phyloP scores from a whole-genome alignment of 2,797 vertebrate genomes.

The Rallus crepitans region DNA sequence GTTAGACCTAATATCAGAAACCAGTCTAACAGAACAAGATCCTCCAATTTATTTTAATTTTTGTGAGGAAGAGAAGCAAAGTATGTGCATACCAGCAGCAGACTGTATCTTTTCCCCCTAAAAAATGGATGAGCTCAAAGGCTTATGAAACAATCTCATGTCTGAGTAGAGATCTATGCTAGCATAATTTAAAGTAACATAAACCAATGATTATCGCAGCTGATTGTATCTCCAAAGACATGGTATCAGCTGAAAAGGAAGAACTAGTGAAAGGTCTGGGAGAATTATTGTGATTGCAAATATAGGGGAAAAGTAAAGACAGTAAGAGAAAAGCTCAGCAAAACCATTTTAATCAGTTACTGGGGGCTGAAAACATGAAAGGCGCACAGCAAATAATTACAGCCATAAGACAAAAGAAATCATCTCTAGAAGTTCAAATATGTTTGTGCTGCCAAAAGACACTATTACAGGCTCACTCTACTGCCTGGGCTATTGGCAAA shows the following conservation, averaged over 20 bases:
- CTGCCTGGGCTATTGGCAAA: not conserved
- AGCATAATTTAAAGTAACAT: conserved; percentile 17
- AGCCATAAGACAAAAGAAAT: not conserved
- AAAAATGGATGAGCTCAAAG: not conserved
- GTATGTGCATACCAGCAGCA: not conserved
- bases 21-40: not conserved
- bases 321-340: not conserved
- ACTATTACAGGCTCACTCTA: not conserved
- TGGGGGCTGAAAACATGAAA: not conserved
- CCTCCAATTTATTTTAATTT: not conserved
- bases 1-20: not conserved
- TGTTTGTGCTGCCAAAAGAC: not conserved
- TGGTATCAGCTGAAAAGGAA: not conserved
- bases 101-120: not conserved
- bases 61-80: not conserved
- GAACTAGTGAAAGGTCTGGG: not conserved
- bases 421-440: not conserved
- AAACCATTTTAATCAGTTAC: not conserved
- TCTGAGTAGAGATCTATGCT: not conserved
- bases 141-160: not conserved
- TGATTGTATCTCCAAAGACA: not conserved
- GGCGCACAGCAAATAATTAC: not conserved
- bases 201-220: conserved; percentile 23
- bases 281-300: not conserved
- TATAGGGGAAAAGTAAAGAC: not conserved